Conservation (phyloP, 2,888 invertebrate species). For the Malachius bipustulatus region DNA sequence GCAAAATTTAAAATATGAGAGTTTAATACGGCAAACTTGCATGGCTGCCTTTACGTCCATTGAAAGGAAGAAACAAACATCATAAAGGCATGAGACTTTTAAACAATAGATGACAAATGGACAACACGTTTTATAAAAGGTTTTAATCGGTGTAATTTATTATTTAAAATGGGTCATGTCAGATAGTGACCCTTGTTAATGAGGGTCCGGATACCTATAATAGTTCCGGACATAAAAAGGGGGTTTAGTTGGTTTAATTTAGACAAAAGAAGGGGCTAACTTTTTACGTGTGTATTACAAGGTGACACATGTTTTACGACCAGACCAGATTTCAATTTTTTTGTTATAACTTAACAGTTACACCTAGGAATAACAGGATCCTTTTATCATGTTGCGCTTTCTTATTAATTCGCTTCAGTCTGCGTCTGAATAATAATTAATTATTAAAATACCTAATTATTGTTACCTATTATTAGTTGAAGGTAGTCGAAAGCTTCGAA, state of each 20-base stretch:
- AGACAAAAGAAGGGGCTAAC: slow-evolving; percentile 22
- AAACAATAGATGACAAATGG: slow-evolving; percentile 38
- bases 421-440: too few relatives aligned
- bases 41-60: too few relatives aligned
- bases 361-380: too few relatives aligned
- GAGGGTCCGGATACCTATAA: slow-evolving; percentile 30
- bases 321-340: too few relatives aligned
- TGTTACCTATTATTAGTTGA: too few relatives aligned
- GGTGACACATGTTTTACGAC: slow-evolving; percentile 21
- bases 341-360: too few relatives aligned
- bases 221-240: slow-evolving; percentile 21
- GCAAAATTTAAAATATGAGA: too few relatives aligned
- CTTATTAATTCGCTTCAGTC: too few relatives aligned
- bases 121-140: slow-evolving; percentile 27
- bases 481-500: too few relatives aligned
- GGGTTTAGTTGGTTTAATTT: slow-evolving; percentile 18
- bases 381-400: too few relatives aligned
- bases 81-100: slow-evolving; percentile 23
- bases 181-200: slow-evolving; percentile 34
- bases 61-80: slow-evolving; percentile 13
- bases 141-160: slow-evolving; percentile 30
- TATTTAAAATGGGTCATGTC: slow-evolving; percentile 25
- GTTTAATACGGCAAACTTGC: too few relatives aligned
- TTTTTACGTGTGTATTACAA: slow-evolving; percentile 19
- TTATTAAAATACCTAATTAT: too few relatives aligned